Base-by-base conservation (phyloP, 1,140 invertebrate genomes). In the Trachelipus rathkii region DNA sequence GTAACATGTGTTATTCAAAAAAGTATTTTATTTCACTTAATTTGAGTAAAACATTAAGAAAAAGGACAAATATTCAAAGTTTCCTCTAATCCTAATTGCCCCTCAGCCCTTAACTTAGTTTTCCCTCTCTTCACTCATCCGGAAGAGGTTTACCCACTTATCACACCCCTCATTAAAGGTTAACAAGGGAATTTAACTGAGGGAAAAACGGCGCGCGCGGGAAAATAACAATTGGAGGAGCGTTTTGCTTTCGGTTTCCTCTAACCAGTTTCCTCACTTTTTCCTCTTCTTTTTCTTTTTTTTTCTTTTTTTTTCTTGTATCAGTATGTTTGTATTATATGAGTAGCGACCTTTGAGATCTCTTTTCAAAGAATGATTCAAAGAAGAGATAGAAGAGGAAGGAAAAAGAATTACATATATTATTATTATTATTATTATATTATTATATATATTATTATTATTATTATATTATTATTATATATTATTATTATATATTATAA, bases 111-210 rank as follows among this genome's bases (percentile, higher is more conserved):
- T 19, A 60, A 15, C 50, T 60, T 60, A 19, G 50, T 19, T 60
- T 19, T 60, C 50, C 50, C 50, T 33, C 50, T 13, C 50, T 60
- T 60, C 50, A 60, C 50, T 60, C 19, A 33, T 33, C 33, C 33
- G 8, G 50, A 60, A 60, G 50, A 60, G 50, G 50, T 60, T 60
- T 60, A 19, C 50, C 50, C 50, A 60, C 50, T 60, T 60, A 60
- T 60, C 50, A 60, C 50, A 15, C 50, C 50, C 50, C 19, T 60
- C 50, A 60, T 60, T 60, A 60, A 60, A 60, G 50, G 50, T 60
- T 60, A 60, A 60, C 50, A 60, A 19, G 50, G 50, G 50, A 8
- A 60, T 2, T 60, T 60, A 60, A 4, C 50, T 8, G 50, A 60
- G 50, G 50, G 50, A 60, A 60, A 60, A 60, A 60, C 19, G 50